These are phyloP conservation scores for Athalia cordata DNA, from an alignment of 2,888 invertebrate species.

Conservation along the genomic window DNA sequence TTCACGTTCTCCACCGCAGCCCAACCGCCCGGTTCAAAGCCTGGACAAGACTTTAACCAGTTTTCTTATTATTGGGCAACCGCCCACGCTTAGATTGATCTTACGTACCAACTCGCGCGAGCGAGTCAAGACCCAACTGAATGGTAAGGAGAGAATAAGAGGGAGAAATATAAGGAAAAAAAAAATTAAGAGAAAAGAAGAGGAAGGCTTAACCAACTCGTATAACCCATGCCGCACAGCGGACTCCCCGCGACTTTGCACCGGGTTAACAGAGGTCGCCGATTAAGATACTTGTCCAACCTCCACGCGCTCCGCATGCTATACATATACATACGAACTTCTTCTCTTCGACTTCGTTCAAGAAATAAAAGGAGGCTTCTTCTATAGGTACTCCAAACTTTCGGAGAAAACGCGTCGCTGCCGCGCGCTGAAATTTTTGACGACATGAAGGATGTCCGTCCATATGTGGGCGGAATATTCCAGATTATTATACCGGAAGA, in stretches of 20 bases:
- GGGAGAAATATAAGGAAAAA: constrained; percentile 15
- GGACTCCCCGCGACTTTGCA: constrained; percentile 49
- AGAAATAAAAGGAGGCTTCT: constrained; percentile 2
- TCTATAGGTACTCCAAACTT: constrained; percentile 18
- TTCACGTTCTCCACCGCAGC: not conserved
- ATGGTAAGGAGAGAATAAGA: constrained; percentile 33
- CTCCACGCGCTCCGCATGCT: constrained; percentile 50
- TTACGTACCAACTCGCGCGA: constrained; percentile 51
- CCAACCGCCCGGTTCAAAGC: not conserved
- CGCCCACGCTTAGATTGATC: constrained; percentile 65
- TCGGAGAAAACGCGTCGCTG: not conserved
- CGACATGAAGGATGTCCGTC: too few relatives aligned
- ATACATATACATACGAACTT: not conserved
- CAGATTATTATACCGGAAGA: too few relatives aligned
- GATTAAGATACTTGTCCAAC: constrained; percentile 66
- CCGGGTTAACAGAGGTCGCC: constrained; percentile 66
- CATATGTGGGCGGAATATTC: too few relatives aligned
- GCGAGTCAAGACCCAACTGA: constrained; percentile 30
- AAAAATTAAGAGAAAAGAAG: constrained; percentile 37
- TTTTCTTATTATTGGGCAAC: constrained; percentile 68
- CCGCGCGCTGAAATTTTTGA: not conserved
- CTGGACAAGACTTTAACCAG: constrained; percentile 50
- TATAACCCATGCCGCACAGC: not conserved
- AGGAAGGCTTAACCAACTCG: constrained; percentile 23
- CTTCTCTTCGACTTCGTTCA: constrained; percentile 19